Evolutionary conservation across 2,113 vertebrate species (phyloP).

Genomic region (Cercocebus atys): DNA sequence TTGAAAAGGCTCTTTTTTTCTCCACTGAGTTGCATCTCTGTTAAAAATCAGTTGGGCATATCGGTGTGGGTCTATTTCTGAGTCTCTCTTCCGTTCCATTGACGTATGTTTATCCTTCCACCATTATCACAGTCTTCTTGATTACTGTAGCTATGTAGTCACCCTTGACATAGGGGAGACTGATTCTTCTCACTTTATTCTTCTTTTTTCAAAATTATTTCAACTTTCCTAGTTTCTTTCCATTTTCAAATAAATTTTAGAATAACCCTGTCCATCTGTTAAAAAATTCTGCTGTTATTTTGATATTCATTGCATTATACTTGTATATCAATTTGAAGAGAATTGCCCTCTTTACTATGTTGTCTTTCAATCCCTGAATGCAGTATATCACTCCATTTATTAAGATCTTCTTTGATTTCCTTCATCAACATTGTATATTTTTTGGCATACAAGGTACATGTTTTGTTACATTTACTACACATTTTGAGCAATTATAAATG

Average conservation of each 20-base stretch:
- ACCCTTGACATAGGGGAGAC: too few species aligned
- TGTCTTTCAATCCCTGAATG: not conserved
- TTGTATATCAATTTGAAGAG: not conserved
- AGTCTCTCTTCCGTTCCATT: not conserved
- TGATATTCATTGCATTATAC: not conserved
- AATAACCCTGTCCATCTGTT: not conserved
- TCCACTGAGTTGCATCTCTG: not conserved
- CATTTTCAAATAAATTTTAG: not conserved
- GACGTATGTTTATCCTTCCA: not conserved
- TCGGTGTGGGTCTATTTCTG: not conserved
- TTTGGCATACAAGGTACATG: not conserved
- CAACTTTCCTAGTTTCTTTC: not conserved
- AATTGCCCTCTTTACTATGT: not conserved
- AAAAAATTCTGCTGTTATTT: not conserved
- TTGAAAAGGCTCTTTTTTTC: not conserved
- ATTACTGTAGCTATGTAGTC: not conserved
- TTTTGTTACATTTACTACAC: not conserved
- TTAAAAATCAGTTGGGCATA: not conserved
- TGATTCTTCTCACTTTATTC: not conserved
- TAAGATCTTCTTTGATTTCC: not conserved
- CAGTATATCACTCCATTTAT: fast-evolving
- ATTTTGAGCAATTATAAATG: not conserved
- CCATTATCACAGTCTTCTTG: not conserved
- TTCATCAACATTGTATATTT: not conserved
- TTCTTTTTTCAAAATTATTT: not conserved